Evolutionary conservation across 2,113 vertebrate species (phyloP).

Genomic region (Ptychochromis oligacanthus): DNA sequence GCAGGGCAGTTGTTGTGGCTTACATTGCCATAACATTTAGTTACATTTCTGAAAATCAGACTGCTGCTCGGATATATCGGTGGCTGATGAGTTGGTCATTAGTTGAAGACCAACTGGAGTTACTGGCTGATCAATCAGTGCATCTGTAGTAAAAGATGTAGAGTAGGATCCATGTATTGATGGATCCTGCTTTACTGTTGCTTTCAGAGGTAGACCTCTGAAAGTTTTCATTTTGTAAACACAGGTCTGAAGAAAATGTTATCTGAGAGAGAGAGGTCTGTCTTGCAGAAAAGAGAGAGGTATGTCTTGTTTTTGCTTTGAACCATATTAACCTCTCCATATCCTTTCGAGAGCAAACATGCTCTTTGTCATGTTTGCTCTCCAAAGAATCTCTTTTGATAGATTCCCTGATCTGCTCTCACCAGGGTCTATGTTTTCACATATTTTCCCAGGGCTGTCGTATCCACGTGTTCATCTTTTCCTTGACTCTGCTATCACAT

Average conservation of each 20-base stretch:
- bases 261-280: background rate
- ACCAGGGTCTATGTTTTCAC: background rate
- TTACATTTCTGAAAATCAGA: background rate
- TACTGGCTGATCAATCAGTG: background rate
- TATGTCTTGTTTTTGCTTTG: conserved; percentile 4
- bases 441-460: background rate
- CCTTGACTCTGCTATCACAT: conserved; percentile 6
- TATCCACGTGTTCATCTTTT: conserved; percentile 11
- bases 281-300: too few species aligned
- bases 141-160: background rate
- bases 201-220: background rate
- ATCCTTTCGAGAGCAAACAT: too few species aligned
- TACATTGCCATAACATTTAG: background rate
- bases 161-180: background rate
- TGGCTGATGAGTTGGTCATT: background rate
- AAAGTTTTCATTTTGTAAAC: too few species aligned
- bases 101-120: too few species aligned
- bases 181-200: background rate
- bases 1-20: background rate
- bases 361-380: conserved; percentile 1
- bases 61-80: background rate
- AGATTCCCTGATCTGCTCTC: background rate
- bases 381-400: conserved; percentile 6
- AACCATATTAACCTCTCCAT: background rate
- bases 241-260: conserved; percentile 1